A percentile compares a stretch with the other conserved stretches of the same genome.
Conservation (phyloP, 2,797 vertebrate species). For the Fringilla coelebs region DNA sequence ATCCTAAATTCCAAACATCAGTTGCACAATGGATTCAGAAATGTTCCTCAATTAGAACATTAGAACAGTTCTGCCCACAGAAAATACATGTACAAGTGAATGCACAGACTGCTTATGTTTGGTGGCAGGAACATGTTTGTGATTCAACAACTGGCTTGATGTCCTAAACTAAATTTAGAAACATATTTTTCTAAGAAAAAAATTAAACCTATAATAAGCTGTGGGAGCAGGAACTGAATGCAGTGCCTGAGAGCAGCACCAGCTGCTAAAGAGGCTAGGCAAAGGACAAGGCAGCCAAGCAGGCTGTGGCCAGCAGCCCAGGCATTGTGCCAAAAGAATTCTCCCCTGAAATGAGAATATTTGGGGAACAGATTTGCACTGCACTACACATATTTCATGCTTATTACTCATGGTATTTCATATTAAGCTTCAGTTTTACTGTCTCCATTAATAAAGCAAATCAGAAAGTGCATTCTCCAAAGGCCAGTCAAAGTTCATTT, state of each 20-base stretch:
- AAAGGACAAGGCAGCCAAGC: not conserved
- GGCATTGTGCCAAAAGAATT: constrained; percentile 41
- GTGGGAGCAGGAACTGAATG: not conserved
- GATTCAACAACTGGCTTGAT: constrained; percentile 19
- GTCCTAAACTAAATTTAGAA: constrained; percentile 38
- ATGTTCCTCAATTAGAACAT: not conserved
- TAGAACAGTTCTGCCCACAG: not conserved
- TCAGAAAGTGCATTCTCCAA: not conserved
- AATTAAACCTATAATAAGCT: not conserved
- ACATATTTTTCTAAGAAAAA: constrained; percentile 33
- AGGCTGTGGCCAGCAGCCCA: constrained; percentile 21
- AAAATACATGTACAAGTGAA: not conserved
- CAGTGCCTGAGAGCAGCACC: not conserved
- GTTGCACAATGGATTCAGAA: not conserved
- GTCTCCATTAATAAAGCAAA: constrained; percentile 24
- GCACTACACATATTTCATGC: constrained; percentile 34
- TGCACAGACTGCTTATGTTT: not conserved
- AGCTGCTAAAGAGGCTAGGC: constrained; percentile 5
- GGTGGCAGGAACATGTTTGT: not conserved
- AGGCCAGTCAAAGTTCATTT: constrained; percentile 20
- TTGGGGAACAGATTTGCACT: constrained; percentile 30
- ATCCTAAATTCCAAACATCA: not conserved
- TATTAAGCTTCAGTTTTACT: constrained; percentile 22
- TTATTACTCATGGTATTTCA: constrained; percentile 24
- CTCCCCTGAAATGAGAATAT: constrained; percentile 42